These are phyloP conservation scores for Trilocha varians DNA, from an alignment of 2,888 invertebrate genomes.

Conservation along the genomic window DNA sequence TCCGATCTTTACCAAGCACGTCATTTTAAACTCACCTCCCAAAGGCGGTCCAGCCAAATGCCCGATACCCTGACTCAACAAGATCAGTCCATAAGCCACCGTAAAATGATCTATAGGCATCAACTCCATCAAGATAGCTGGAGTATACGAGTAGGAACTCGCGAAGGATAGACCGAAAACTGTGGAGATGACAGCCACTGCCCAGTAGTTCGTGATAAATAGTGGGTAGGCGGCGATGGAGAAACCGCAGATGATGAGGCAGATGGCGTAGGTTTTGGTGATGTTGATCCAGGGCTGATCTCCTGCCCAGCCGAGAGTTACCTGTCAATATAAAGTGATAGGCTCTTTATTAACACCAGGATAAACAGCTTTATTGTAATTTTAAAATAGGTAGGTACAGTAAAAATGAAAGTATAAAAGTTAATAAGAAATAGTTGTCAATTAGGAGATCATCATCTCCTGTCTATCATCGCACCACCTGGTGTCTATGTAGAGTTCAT, in stretches of 20 bases:
- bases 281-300: conserved; percentile 91
- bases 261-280: conserved; percentile 85
- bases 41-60: conserved; percentile 93
- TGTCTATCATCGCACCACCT: no score
- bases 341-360: no score
- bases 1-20: no score
- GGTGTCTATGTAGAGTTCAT: no score
- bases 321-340: conserved; percentile 69
- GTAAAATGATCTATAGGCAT: conserved; percentile 93
- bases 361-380: no score
- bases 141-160: conserved; percentile 92
- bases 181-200: conserved; percentile 66
- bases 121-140: conserved; percentile 89
- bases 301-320: conserved; percentile 89
- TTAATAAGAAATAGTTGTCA: no score
- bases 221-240: conserved; percentile 75
- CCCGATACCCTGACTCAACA: conserved; percentile 94
- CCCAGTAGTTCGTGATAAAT: conserved; percentile 64
- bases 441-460: no score
- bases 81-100: conserved; percentile 91
- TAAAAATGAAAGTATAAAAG: no score
- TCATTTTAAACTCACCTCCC: conserved; percentile 79
- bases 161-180: conserved; percentile 92
- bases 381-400: no score
- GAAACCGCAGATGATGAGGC: conserved; percentile 79